These are phyloP conservation scores for Chloroclysta siterata DNA, from an alignment of 2,888 invertebrate species.

Conservation along the genomic window DNA sequence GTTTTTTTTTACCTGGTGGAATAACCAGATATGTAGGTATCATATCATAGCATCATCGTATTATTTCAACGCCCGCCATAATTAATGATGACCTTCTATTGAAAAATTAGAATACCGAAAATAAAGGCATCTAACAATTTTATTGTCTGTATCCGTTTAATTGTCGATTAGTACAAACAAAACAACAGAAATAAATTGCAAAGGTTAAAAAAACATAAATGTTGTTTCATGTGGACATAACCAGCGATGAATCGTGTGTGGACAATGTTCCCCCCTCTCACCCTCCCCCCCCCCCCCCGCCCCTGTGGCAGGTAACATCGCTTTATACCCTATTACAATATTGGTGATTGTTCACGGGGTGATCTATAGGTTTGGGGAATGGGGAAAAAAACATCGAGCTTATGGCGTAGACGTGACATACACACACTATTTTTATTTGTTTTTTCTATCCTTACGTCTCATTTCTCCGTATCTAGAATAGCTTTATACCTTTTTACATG, in stretches of 20 bases:
- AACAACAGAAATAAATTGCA: constrained; percentile 13
- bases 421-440: no score
- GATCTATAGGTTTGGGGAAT: no score
- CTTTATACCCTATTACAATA: neutral
- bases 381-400: no score
- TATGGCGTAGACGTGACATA: no score
- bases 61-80: no score
- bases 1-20: no score
- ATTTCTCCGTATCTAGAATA: no score
- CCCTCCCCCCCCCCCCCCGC: no score
- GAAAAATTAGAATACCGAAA: neutral
- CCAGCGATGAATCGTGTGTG: constrained; percentile 1
- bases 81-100: neutral
- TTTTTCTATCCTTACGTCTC: no score
- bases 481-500: no score
- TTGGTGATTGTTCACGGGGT: neutral
- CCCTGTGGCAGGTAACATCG: neutral
- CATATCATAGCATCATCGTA: no score
- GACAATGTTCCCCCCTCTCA: neutral
- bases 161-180: constrained; percentile 22
- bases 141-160: constrained; percentile 12
- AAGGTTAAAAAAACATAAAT: constrained; percentile 13
- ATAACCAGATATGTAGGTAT: no score
- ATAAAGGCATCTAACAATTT: constrained; percentile 16
- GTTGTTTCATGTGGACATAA: constrained; percentile 8